Percentiles rank a stretch among this genome's conserved stretches.
These are phyloP conservation scores for Prolemur simus DNA, from an alignment of 2,113 vertebrate genomes.

Conservation along the genomic window DNA sequence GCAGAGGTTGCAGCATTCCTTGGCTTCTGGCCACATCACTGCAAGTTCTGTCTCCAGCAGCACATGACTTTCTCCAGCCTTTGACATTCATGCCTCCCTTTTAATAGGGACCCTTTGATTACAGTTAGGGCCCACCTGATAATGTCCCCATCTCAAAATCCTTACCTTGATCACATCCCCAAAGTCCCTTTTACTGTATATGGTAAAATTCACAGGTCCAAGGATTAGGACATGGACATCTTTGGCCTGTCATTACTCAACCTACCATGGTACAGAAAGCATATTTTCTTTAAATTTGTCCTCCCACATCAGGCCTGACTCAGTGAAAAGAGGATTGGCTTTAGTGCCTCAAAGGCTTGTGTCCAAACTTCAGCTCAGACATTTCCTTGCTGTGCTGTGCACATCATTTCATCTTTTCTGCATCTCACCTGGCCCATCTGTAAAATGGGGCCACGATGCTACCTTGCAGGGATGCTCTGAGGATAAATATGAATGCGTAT, in stretches of 20 bases:
- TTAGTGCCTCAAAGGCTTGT: neutral
- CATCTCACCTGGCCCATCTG: neutral
- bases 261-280: too few relatives aligned
- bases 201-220: neutral
- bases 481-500: neutral
- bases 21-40: neutral
- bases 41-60: neutral
- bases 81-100: neutral
- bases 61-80: neutral
- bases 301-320: neutral
- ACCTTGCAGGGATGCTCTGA: neutral
- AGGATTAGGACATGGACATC: neutral
- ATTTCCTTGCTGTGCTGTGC: neutral
- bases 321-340: neutral
- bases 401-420: neutral
- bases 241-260: neutral
- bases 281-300: neutral
- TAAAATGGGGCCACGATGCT: neutral
- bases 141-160: neutral
- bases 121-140: neutral
- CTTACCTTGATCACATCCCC: neutral
- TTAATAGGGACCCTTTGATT: neutral
- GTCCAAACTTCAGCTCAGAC: neutral
- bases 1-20: neutral
- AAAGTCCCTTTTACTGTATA: neutral